Base-by-base conservation (phyloP, 1,140 invertebrate genomes). In the Bombyx mori region DNA sequence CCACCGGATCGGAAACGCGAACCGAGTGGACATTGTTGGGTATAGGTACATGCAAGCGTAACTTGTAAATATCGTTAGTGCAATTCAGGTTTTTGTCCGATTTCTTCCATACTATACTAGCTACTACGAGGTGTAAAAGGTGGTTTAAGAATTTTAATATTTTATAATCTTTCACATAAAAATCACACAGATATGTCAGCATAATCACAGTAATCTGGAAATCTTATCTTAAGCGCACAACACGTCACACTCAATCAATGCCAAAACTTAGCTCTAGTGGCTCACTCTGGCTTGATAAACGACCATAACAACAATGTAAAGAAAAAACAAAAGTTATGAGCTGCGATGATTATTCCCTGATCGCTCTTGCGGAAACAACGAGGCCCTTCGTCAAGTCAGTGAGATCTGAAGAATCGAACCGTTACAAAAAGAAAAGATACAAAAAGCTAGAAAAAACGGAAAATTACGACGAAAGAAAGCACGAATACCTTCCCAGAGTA, bases 241-340 rank as follows among this genome's bases (percentile, higher is more conserved):
- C 26, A 69, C 76, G 76, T 81, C 81, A 81, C 72, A 73, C 74
- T 83, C 77, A 83, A 86, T 86, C 83, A 86, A 86, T 82, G 83
- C 82, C 79, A 82, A 74, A 73, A 74, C 60, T 65, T 64, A 69
- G 67, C 75, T 35, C 26, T 73, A 63, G 62, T 61, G 61, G 68
- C 76, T 75, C 73, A 71, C 65, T 73, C 58, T 65, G 62, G 59
- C 60, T 49, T 66, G 65, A 63, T 70, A 66, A 65, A 60, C 62
- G 57, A 54, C 53, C 59, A 65, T 68, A 66, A 58, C 57, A 63
- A 77, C 65, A 68, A 79, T 74, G 70, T 73, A 68, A 65, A 61
- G 69, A 70, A 67, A 67, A 71, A 70, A 65, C 65, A 35, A 53
- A 60, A 70, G 77, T 79, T 49, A 84, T 84, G 81, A 77, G 72